Percentiles rank a stretch among this genome's conserved stretches.
Conservation (phyloP, 2,888 invertebrate species). For the Chrysolina americana region DNA sequence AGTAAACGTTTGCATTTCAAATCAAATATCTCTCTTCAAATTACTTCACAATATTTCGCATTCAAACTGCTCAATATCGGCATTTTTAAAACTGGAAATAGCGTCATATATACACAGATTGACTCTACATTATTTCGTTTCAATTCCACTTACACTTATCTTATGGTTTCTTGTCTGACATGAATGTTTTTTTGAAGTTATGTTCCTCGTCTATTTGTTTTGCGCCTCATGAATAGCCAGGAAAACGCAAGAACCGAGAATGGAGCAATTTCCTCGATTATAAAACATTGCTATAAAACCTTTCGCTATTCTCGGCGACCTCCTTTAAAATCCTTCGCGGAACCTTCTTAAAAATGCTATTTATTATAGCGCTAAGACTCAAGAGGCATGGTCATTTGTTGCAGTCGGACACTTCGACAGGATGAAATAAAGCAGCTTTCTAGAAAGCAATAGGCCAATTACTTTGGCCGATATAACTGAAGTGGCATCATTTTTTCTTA, state of each 20-base stretch:
- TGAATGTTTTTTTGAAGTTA: not conserved
- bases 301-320: conserved; percentile 17
- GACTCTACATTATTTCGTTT: too few relatives aligned
- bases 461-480: conserved; percentile 17
- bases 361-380: conserved; percentile 19
- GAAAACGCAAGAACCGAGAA: conserved; percentile 13
- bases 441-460: conserved; percentile 19
- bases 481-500: conserved; percentile 3
- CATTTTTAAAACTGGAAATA: too few relatives aligned
- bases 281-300: conserved; percentile 17
- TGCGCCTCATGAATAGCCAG: not conserved
- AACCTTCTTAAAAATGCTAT: conserved; percentile 23
- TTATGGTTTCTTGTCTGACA: too few relatives aligned
- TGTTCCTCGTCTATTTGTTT: conserved; percentile 5
- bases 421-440: conserved; percentile 21
- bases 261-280: conserved; percentile 22
- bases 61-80: too few relatives aligned
- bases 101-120: too few relatives aligned
- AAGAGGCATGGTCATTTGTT: conserved; percentile 11
- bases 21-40: too few relatives aligned
- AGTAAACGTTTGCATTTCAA: too few relatives aligned
- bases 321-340: conserved; percentile 22
- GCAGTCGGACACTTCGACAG: conserved; percentile 22
- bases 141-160: too few relatives aligned
- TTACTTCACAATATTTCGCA: too few relatives aligned